phyloP scores from a whole-genome alignment of 2,797 vertebrate genomes.

The Enteromius treurensis region DNA sequence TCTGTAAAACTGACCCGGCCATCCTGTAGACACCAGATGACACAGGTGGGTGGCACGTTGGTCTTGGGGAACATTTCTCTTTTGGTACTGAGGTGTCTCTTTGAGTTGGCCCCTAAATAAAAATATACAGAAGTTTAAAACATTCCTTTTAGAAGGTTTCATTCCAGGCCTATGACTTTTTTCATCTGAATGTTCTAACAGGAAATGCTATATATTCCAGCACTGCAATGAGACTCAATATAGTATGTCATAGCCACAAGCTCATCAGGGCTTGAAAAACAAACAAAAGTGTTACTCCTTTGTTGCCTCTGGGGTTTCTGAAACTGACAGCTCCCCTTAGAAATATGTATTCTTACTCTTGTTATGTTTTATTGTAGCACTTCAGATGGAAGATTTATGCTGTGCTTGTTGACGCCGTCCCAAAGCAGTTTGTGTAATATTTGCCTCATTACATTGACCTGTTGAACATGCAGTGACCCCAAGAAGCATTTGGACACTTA shows the following conservation, averaged over 20 bases:
- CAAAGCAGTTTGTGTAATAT: background rate
- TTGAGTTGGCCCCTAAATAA: slow-evolving; percentile 38
- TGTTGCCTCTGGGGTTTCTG: background rate
- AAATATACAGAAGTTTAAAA: background rate
- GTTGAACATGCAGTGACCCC: background rate
- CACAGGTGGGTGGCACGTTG: slow-evolving; percentile 5
- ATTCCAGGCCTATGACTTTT: slow-evolving; percentile 10
- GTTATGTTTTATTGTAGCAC: background rate
- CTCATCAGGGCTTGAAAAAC: background rate
- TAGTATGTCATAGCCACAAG: background rate
- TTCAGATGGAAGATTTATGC: slow-evolving; percentile 23
- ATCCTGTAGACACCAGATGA: slow-evolving; percentile 28
- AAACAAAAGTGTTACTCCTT: background rate
- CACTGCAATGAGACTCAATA: background rate
- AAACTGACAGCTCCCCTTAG: background rate
- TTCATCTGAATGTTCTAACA: slow-evolving; percentile 18
- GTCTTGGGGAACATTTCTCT: slow-evolving; percentile 8
- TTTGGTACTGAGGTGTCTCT: slow-evolving; percentile 2
- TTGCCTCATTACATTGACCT: background rate
- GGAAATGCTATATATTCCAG: slow-evolving; percentile 19
- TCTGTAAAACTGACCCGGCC: slow-evolving; percentile 8
- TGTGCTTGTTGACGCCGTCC: background rate
- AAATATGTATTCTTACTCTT: background rate
- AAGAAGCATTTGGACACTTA: background rate
- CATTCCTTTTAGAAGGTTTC: background rate